phyloP scores from a whole-genome alignment of 2,113 vertebrate genomes.

The Callorhinus ursinus region DNA sequence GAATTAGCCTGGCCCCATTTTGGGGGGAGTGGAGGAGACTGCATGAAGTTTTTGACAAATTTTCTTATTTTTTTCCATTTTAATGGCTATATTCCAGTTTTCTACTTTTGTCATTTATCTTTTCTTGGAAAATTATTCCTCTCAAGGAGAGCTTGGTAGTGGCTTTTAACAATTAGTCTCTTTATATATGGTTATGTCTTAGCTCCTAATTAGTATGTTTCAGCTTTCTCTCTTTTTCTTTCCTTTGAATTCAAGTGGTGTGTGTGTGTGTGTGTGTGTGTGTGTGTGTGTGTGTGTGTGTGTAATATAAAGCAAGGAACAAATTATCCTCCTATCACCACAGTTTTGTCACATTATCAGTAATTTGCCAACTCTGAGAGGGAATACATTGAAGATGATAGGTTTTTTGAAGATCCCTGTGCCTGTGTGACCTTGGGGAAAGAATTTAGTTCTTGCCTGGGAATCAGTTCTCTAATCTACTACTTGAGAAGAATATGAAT shows the following conservation, averaged over 20 bases:
- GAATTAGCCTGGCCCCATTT: neutral
- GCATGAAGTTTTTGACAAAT: neutral
- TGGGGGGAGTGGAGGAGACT: neutral
- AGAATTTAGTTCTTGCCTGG: neutral
- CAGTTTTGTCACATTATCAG: constrained; percentile 17
- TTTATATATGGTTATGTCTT: neutral
- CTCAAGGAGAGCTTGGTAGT: neutral
- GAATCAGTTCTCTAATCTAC: neutral
- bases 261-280: neutral
- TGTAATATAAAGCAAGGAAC: neutral
- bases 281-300: neutral
- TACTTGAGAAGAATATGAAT: constrained; percentile 28
- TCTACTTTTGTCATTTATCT: neutral
- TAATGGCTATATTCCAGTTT: neutral
- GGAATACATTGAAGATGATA: neutral
- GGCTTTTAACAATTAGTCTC: neutral
- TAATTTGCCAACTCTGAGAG: neutral
- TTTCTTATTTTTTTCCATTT: neutral
- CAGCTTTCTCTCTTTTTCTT: neutral
- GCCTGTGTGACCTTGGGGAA: neutral
- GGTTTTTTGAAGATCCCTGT: neutral
- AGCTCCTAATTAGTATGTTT: neutral
- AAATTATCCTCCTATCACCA: neutral
- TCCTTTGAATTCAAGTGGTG: neutral
- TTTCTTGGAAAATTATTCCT: neutral